A percentile compares a stretch with the other conserved stretches of the same genome.
These are phyloP conservation scores for Spheniscus mendiculus DNA, from an alignment of 2,113 vertebrate species.

Conservation along the genomic window DNA sequence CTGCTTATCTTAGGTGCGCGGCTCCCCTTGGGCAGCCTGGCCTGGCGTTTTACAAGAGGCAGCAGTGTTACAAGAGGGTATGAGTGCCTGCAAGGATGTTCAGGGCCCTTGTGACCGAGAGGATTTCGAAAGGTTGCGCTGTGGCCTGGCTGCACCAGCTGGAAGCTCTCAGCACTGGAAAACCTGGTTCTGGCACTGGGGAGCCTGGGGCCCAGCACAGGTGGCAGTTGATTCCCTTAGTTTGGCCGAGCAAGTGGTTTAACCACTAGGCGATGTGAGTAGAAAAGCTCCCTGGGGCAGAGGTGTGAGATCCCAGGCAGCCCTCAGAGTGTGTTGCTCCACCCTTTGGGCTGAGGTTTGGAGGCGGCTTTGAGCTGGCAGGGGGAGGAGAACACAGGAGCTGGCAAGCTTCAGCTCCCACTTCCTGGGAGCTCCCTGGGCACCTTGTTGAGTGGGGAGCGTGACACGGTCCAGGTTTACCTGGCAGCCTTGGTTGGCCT, in stretches of 20 bases:
- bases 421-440: not conserved
- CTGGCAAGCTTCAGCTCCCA: not conserved
- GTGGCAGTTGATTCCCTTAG: not conserved
- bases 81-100: not conserved
- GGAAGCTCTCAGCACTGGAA: not conserved
- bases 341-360: not conserved
- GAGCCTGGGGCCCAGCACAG: not conserved
- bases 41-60: not conserved
- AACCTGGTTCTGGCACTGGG: not conserved
- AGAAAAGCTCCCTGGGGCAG: not conserved
- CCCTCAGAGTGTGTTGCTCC: not conserved
- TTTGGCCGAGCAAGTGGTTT: not conserved
- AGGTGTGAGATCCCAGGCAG: not conserved
- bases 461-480: not conserved
- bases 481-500: not conserved
- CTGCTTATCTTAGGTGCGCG: too few species aligned
- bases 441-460: not conserved
- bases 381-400: not conserved
- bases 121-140: too few species aligned
- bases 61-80: not conserved
- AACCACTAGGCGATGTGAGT: not conserved
- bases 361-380: not conserved
- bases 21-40: not conserved
- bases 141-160: not conserved
- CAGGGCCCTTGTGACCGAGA: not conserved